Evolutionary conservation across 2,888 invertebrate species (phyloP).

Genomic region (Lasioglossum zephyrum): DNA sequence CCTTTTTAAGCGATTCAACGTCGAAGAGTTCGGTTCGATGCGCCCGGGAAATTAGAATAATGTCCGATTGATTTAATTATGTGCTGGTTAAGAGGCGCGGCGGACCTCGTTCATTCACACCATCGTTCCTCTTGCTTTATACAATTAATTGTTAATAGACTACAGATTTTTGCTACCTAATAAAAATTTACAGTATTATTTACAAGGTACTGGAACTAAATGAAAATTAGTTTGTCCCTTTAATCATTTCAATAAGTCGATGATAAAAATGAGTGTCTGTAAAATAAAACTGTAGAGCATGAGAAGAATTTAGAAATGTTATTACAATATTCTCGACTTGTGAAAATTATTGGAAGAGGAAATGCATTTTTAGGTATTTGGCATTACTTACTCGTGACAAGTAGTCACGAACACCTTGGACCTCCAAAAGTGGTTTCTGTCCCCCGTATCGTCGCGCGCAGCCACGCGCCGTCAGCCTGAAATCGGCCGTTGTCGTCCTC

Average conservation of each 20-base stretch:
- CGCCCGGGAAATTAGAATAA: background rate
- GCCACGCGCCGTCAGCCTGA: constrained; percentile 30
- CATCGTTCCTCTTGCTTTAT: background rate
- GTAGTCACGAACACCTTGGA: background rate
- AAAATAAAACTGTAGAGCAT: too few species aligned
- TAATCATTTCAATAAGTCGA: background rate
- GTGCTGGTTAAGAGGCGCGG: background rate
- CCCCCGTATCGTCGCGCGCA: background rate
- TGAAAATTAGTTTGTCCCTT: background rate
- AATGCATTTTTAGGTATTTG: background rate
- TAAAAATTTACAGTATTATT: too few species aligned
- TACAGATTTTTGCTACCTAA: background rate
- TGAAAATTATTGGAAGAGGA: background rate
- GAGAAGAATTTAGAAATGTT: too few species aligned
- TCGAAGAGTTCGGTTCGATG: background rate
- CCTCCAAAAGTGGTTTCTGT: background rate
- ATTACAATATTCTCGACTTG: too few species aligned
- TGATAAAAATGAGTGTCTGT: too few species aligned
- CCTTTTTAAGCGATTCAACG: background rate
- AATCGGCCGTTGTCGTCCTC: constrained; percentile 52
- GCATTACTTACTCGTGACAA: background rate
- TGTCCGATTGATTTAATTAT: background rate
- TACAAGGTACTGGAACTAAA: background rate
- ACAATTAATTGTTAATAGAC: background rate
- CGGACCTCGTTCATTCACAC: background rate